Evolutionary conservation across 2,113 vertebrate genomes (phyloP).

Genomic region (Athene noctua): DNA sequence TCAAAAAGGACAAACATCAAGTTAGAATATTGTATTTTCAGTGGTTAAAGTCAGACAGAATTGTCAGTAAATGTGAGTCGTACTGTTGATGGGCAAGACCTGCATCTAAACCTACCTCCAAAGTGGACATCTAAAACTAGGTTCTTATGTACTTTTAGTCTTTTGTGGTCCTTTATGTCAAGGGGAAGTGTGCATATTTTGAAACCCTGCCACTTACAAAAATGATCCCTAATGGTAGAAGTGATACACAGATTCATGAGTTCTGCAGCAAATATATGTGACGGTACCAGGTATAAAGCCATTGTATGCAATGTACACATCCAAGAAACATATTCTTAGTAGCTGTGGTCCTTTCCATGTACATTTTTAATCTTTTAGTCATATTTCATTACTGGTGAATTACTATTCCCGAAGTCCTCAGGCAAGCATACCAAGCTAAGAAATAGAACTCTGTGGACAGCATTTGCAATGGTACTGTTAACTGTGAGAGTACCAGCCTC

Average conservation of each 20-base stretch:
- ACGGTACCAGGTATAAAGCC: neutral
- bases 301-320: neutral
- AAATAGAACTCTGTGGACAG: neutral
- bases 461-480: neutral
- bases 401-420: neutral
- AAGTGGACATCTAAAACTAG: neutral
- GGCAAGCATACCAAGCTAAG: neutral
- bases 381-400: slow-evolving; percentile 11
- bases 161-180: neutral
- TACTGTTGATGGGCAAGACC: neutral
- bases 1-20: neutral
- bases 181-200: neutral
- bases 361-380: slow-evolving; percentile 29
- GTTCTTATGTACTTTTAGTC: neutral
- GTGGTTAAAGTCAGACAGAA: neutral
- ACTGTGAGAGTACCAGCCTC: neutral
- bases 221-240: neutral
- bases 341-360: slow-evolving; percentile 13
- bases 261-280: neutral
- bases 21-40: neutral
- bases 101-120: neutral
- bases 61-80: neutral
- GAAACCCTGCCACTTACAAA: neutral
- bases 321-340: neutral
- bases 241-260: neutral